Evolutionary conservation across 2,113 vertebrate genomes (phyloP).

Genomic region (Trochalopteron elliotii): DNA sequence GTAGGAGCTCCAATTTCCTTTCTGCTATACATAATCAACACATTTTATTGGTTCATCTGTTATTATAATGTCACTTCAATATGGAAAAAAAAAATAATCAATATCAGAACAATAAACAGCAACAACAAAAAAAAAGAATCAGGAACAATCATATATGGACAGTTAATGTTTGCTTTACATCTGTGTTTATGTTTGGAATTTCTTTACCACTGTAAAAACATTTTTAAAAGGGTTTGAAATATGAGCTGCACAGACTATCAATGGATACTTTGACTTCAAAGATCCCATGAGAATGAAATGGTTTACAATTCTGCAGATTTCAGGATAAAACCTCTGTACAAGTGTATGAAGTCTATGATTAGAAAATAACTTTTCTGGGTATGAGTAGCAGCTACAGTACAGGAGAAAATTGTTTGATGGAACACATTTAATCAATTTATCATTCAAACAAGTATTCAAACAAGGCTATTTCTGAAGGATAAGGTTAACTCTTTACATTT

Average conservation of each 20-base stretch:
- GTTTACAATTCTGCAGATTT: not conserved
- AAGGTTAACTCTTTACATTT: not conserved
- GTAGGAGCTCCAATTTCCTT: not conserved
- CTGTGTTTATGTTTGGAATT: not conserved
- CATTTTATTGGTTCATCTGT: not conserved
- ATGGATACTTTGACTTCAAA: not conserved
- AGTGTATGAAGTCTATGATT: not conserved
- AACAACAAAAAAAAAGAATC: accelerated
- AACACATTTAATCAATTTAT: not conserved
- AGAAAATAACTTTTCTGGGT: not conserved
- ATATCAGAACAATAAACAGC: not conserved
- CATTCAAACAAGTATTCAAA: not conserved
- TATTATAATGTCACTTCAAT: not conserved
- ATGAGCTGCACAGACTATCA: not conserved
- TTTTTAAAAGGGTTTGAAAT: not conserved
- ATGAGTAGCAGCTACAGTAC: not conserved
- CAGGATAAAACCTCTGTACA: not conserved
- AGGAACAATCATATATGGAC: not conserved
- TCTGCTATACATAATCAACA: not conserved
- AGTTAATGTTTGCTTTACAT: not conserved
- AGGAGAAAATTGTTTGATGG: not conserved
- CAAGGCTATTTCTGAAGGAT: not conserved
- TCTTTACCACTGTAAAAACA: not conserved
- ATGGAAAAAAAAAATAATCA: not conserved
- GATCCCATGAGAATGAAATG: not conserved